phyloP scores from a whole-genome alignment of 2,113 vertebrate genomes.

The Plecotus auritus region DNA sequence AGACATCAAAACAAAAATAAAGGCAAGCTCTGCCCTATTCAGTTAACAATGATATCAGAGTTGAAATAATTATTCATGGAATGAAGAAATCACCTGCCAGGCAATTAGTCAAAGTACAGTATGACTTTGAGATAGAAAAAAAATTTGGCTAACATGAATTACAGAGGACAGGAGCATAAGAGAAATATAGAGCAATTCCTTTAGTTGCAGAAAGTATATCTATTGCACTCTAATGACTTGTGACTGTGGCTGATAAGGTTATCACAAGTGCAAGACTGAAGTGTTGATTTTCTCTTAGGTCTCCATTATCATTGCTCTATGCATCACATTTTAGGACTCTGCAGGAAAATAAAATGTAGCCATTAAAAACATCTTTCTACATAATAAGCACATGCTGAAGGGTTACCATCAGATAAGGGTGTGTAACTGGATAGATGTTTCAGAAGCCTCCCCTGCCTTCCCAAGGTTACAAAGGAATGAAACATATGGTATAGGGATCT shows the following conservation, averaged over 20 bases:
- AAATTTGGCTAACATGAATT: slow-evolving; percentile 50
- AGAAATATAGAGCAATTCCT: slow-evolving; percentile 56
- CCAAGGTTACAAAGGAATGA: slow-evolving; percentile 24
- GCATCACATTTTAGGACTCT: slow-evolving; percentile 45
- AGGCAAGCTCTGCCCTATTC: slow-evolving; percentile 46
- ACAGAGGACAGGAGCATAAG: slow-evolving; percentile 58
- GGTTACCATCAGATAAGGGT: not conserved
- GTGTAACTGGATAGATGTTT: slow-evolving; percentile 48
- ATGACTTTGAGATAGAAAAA: slow-evolving; percentile 59
- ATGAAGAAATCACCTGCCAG: slow-evolving; percentile 65
- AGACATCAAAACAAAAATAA: slow-evolving; percentile 42
- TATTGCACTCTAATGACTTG: slow-evolving; percentile 35
- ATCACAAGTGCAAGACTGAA: slow-evolving; percentile 57
- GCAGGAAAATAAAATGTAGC: slow-evolving; percentile 41
- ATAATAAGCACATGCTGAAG: slow-evolving; percentile 50
- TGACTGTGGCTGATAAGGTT: slow-evolving; percentile 62
- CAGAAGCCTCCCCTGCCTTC: not conserved
- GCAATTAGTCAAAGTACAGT: slow-evolving; percentile 64
- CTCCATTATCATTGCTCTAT: slow-evolving; percentile 13
- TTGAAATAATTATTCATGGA: slow-evolving; percentile 73
- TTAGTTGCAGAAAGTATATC: slow-evolving; percentile 45
- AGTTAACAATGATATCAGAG: slow-evolving; percentile 64
- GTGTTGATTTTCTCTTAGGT: slow-evolving; percentile 60
- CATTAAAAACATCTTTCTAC: slow-evolving; percentile 56
- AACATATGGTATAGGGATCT: not conserved